These are phyloP conservation scores for Eriocheir sinensis DNA, from an alignment of 1,140 invertebrate genomes.

Conservation along the genomic window DNA sequence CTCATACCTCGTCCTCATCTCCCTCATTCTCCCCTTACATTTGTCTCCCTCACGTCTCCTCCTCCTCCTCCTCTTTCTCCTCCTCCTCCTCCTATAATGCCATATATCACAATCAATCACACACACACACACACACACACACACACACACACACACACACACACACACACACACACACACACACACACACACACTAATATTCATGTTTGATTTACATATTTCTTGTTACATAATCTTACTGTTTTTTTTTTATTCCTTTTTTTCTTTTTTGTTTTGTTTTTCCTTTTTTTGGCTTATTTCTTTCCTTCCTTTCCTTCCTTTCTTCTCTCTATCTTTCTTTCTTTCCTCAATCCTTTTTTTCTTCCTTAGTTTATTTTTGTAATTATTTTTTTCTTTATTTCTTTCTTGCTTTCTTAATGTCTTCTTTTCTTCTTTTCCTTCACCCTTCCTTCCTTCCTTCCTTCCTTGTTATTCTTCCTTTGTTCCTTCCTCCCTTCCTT, in stretches of 20 bases:
- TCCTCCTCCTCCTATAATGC: too few relatives aligned
- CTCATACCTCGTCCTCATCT: too few relatives aligned
- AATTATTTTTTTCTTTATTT: not conserved
- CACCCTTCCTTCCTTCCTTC: not conserved
- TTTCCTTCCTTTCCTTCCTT: not conserved
- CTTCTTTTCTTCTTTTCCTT: not conserved
- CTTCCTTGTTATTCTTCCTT: not conserved
- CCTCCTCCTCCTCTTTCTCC: too few relatives aligned
- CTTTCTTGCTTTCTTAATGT: not conserved
- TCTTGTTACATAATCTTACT: not conserved
- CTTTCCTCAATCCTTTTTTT: not conserved
- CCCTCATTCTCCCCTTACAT: not conserved
- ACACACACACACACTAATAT: not conserved
- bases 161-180: too few relatives aligned
- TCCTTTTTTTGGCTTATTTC: not conserved
- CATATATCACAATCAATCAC: too few relatives aligned
- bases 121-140: not conserved
- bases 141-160: conserved; percentile 22
- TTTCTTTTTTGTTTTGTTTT: not conserved
- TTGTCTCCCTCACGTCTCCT: not conserved
- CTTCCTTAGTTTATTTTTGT: not conserved
- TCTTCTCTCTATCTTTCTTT: not conserved
- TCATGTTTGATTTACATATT: not conserved
- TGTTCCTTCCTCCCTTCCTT: too few relatives aligned
- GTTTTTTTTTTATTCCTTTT: not conserved